A percentile compares a stretch with the other conserved stretches of the same genome.
These are phyloP conservation scores for Adineta ricciae DNA, from an alignment of 2,888 invertebrate genomes.

Conservation along the genomic window DNA sequence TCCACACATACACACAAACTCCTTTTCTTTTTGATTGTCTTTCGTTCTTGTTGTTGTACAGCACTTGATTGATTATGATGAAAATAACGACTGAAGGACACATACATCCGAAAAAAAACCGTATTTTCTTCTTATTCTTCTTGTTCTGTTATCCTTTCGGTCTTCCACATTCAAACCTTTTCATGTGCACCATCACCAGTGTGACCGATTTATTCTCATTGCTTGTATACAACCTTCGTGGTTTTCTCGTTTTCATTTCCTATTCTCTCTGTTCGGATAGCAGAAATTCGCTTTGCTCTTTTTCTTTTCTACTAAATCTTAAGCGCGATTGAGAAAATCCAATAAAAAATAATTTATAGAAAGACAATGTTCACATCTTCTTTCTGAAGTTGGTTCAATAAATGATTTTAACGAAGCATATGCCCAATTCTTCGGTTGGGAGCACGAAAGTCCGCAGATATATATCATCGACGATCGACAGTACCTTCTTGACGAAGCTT, in stretches of 20 bases:
- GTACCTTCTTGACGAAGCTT: too few relatives aligned
- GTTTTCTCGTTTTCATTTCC: not conserved
- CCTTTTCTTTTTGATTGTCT: not conserved
- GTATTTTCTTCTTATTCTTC: not conserved
- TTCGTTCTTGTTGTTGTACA: slow-evolving; percentile 15
- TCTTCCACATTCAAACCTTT: not conserved
- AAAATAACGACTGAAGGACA: not conserved
- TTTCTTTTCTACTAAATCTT: not conserved
- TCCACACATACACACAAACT: not conserved
- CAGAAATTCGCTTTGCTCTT: not conserved
- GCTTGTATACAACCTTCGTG: slow-evolving; percentile 4
- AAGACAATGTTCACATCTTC: not conserved
- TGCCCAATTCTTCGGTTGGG: too few relatives aligned
- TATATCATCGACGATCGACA: too few relatives aligned
- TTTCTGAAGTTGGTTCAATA: not conserved
- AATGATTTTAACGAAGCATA: too few relatives aligned
- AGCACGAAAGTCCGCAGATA: too few relatives aligned
- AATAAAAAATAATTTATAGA: not conserved
- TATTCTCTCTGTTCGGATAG: slow-evolving; percentile 1
- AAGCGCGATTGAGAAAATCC: not conserved
- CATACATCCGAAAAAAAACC: not conserved
- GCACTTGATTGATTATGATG: not conserved
- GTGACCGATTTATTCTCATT: not conserved
- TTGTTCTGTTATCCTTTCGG: not conserved
- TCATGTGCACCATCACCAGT: not conserved